Conservation (phyloP, 2,797 vertebrate genomes). For the Champsocephalus esox region DNA sequence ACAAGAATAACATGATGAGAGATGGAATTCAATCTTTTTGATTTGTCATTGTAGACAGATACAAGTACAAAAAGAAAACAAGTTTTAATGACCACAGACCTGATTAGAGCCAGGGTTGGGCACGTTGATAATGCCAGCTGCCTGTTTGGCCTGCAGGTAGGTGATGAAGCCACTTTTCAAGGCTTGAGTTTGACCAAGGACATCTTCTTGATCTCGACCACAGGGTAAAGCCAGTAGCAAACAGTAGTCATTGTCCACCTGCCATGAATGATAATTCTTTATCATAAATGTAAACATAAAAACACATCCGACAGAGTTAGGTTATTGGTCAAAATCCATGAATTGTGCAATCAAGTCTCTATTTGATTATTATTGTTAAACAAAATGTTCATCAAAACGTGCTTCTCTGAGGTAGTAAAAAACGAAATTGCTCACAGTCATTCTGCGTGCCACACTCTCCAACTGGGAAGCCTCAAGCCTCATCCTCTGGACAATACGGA, state of each 20-base stretch:
- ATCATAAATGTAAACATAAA: neutral
- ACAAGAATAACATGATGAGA: conserved; percentile 39
- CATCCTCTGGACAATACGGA: conserved; percentile 98
- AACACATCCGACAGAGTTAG: neutral
- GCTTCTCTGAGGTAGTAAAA: neutral
- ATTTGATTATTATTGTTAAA: neutral
- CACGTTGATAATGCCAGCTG: conserved; percentile 98
- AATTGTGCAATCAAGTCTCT: neutral
- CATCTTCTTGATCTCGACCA: conserved; percentile 97
- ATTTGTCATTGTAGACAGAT: neutral
- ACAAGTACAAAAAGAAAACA: neutral
- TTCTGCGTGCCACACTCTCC: conserved; percentile 95
- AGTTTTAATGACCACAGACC: conserved; percentile 75
- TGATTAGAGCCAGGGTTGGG: conserved; percentile 99
- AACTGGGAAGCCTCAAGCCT: conserved; percentile 95
- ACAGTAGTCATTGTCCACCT: conserved; percentile 99
- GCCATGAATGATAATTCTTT: conserved; percentile 26
- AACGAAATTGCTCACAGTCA: conserved; percentile 89
- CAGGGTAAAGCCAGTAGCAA: conserved; percentile 96
- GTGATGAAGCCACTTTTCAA: conserved; percentile 98
- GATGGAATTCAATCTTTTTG: neutral
- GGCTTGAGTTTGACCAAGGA: conserved; percentile 95
- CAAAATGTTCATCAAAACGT: neutral
- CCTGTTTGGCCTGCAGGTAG: conserved; percentile 98
- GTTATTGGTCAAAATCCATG: neutral